Evolutionary conservation across 2,888 invertebrate species (phyloP), one percentile per base, ranked within the genome.

Genomic region (Campopleginae sp.): DNA sequence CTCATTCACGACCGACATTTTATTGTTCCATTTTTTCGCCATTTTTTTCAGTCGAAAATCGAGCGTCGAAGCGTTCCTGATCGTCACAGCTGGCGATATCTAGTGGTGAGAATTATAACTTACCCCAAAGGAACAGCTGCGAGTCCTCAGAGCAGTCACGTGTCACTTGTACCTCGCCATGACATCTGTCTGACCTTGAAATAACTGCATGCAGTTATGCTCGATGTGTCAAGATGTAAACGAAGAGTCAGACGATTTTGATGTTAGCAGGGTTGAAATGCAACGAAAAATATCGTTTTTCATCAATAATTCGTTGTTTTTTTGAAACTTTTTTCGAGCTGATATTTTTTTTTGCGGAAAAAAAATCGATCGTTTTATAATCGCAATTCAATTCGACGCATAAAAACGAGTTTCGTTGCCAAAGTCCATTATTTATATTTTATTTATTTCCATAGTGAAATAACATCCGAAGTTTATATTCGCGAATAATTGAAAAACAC

Each of bases 21-120:
- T 19, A 72, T 54, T 54, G 61, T 85, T 84, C 91, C 65, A 91
- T 92, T n/a, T 94, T 94, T 48, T 51, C 23, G 1, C 14, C 17
- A 27, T 8, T 84, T 94, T 94, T 86, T 27, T 44, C n/a, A n/a
- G n/a, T n/a, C n/a, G 70, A 23, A 23, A 27, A 31, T 23, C 27
- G 31, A 74, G 27, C 27, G 61, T 63, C 33, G n/a, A 12, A 63
- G n/a, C n/a, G 63, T 72, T 68, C 31, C 31, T 19, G 51, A 3
- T 27, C 8, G 14, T 1, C 5, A 14, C 14, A 27, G 27, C 14
- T 48, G 5, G 58, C 27, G 58, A 14, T 1, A 14, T 58, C 58
- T 58, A 5, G 58, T 14, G 58, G 58, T 5, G 14, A 58, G 0
- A 27, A 58, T 14, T 27, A 14, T 14, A 58, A 58, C 58, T 58